Base-by-base conservation (phyloP, 1,140 invertebrate genomes). In the Diabrotica undecimpunctata region DNA sequence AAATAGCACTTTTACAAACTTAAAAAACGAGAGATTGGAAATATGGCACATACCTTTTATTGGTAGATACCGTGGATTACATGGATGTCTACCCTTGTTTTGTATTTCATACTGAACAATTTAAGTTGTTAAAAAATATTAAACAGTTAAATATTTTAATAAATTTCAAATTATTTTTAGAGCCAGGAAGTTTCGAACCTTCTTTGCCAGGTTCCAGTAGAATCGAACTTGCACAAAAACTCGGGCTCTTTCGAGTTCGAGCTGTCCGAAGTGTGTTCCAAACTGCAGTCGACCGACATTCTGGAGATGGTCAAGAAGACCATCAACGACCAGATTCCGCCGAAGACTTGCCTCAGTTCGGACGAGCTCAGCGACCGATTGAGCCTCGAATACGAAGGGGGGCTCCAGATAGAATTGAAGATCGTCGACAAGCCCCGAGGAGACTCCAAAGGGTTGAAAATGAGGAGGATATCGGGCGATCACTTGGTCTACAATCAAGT, bases 401-500 rank as follows among this genome's bases (percentile, higher is more conserved):
- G 92, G 5, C 88, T 95, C 69, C 91, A 95, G 78, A 94, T 95
- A 55, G 93, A 95, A 76, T 77, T 96, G 67, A 88, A 92, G 72
- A 87, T 95, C 0, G 88, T 92, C 71, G 88, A 87, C 36, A 89
- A 88, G 66, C 84, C 82, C 56, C 86, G 86, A 66, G 41, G 41
- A 10, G 88, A 90, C 74, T 77, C 74, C 37, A 94, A 93, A 70
- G 92, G 93, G 7, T 84, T 97, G 64, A 95, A 95, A 75, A 88
- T 97, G 85, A 81, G 94, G 63, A 83, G 93, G 76, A 94, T 97
- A 67, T 95, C 93, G 0, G 95, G 95, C 4, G 94, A 97, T 80
- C 91, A 93, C 78, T 83, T 90, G 65, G 91, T 94, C 75, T 96
- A 96, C 77, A 92, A 90, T 66, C 91, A 93, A 77, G 84, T 96